Conservation (phyloP, 2,113 vertebrate species). For the Leiothrix lutea region DNA sequence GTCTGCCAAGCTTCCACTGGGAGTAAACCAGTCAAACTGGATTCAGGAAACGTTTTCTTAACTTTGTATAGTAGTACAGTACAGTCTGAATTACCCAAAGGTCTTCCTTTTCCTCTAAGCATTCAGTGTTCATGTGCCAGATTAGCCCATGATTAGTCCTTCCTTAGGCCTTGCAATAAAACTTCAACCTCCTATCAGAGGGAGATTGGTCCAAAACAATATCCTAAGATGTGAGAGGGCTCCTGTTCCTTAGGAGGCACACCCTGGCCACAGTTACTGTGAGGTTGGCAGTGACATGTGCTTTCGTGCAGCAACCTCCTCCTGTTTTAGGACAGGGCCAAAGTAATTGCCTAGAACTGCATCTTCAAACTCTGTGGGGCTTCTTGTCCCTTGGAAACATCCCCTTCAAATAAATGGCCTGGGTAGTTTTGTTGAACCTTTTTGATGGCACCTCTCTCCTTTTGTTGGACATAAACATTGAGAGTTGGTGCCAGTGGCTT, state of each 20-base stretch:
- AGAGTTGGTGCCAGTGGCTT: neutral
- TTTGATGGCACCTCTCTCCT: neutral
- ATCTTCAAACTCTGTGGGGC: neutral
- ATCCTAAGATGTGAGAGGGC: neutral
- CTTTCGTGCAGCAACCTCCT: rapidly evolving
- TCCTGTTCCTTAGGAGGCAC: neutral
- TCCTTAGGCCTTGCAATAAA: neutral
- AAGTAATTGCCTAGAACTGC: neutral
- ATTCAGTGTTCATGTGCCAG: neutral
- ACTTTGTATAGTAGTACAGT: neutral
- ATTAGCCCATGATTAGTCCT: neutral
- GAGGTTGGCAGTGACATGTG: rapidly evolving
- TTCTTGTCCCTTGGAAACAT: neutral
- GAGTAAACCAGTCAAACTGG: neutral
- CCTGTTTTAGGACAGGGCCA: neutral
- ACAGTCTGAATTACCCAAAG: neutral
- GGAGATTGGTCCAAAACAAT: neutral
- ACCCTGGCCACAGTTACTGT: neutral
- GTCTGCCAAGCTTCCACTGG: neutral
- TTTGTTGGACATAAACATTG: neutral
- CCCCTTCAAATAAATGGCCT: neutral
- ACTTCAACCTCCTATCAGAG: neutral
- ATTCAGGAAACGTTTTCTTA: neutral
- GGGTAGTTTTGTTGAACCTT: neutral
- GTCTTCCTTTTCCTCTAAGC: neutral